These are phyloP conservation scores for Beris chalybata DNA, from an alignment of 2,888 invertebrate species.

Conservation along the genomic window DNA sequence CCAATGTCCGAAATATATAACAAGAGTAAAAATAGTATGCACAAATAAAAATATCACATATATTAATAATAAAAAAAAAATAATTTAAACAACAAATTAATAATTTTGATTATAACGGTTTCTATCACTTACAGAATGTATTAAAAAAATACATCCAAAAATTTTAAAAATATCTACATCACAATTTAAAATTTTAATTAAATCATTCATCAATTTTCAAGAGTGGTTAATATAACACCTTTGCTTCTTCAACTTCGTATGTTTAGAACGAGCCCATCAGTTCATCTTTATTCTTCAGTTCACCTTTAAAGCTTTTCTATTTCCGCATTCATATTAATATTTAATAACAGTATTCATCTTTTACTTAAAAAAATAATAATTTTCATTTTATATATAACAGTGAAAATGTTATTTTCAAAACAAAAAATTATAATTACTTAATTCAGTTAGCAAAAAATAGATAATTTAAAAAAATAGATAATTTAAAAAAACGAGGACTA, in stretches of 20 bases:
- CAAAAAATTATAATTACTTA: conserved; percentile 20
- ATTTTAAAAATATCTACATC: conserved; percentile 15
- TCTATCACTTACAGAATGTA: conserved; percentile 19
- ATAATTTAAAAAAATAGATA: conserved; percentile 37
- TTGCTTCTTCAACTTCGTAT: no score
- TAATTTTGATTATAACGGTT: conserved; percentile 17
- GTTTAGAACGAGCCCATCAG: no score
- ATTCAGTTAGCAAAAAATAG: conserved; percentile 34
- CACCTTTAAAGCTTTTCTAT: no score
- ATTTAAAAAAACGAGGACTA: conserved; percentile 50
- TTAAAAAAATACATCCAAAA: conserved; percentile 4
- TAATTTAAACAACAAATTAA: conserved; percentile 1
- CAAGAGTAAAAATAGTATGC: conserved; percentile 1
- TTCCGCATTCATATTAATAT: no score
- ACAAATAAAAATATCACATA: conserved; percentile 22
- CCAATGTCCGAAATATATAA: conserved; percentile 17
- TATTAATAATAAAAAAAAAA: not conserved
- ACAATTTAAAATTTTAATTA: conserved; percentile 12
- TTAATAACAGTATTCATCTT: no score
- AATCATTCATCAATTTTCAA: not conserved
- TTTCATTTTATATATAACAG: no score
- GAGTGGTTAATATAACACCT: no score
- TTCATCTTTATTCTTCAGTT: no score
- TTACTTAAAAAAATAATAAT: no score
- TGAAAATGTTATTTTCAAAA: conserved; percentile 1